Percentiles rank a stretch among this genome's conserved stretches.
Conservation (phyloP, 2,888 invertebrate species). For the Clanis bilineata region DNA sequence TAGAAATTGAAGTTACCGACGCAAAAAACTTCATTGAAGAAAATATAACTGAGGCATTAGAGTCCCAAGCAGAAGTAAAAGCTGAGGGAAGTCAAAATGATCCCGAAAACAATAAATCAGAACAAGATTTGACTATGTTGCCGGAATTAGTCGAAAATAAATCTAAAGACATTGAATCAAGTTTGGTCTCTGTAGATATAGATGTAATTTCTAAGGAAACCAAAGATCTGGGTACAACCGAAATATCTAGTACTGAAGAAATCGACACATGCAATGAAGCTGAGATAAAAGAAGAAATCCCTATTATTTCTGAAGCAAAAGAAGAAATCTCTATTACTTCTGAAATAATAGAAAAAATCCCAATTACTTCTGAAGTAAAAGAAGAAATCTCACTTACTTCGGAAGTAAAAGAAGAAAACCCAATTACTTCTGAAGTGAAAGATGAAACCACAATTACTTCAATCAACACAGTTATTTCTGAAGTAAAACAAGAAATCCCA, state of each 20-base stretch:
- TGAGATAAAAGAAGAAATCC: background rate
- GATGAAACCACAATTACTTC: too few relatives aligned
- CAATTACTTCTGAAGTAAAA: background rate
- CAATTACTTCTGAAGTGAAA: background rate
- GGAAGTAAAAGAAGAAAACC: background rate
- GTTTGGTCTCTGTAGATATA: background rate
- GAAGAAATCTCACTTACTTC: too few relatives aligned
- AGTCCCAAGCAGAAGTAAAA: background rate
- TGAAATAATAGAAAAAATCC: background rate
- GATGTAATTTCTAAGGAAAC: background rate
- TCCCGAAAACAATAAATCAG: background rate
- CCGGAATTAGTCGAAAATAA: background rate
- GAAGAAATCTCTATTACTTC: too few relatives aligned
- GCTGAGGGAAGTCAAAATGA: background rate
- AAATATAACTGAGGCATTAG: background rate
- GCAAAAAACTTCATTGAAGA: background rate
- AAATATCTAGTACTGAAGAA: background rate
- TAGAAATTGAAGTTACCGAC: background rate
- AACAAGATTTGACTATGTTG: background rate
- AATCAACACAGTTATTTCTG: too few relatives aligned
- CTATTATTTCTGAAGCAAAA: background rate
- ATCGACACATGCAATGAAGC: background rate
- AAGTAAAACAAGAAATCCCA: too few relatives aligned
- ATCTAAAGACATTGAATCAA: background rate
- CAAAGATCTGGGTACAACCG: background rate